These are phyloP conservation scores for Belonocnema kinseyi DNA, from an alignment of 1,140 invertebrate species.

Conservation along the genomic window DNA sequence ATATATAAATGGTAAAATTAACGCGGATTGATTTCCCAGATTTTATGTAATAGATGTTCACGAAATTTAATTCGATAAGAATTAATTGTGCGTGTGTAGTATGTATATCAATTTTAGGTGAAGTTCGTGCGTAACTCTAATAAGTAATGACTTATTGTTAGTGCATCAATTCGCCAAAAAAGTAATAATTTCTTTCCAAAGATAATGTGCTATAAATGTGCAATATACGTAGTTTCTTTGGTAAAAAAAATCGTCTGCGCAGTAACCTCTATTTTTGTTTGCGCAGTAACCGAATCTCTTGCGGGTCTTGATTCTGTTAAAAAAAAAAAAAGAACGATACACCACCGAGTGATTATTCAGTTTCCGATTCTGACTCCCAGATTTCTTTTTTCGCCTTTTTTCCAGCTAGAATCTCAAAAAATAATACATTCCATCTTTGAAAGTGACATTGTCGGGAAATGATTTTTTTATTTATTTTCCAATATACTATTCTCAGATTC, in stretches of 20 bases:
- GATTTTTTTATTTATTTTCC: background rate
- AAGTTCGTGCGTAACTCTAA: background rate
- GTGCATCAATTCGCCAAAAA: background rate
- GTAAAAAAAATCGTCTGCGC: background rate
- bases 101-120: too few relatives aligned
- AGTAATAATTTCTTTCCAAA: constrained; percentile 16
- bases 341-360: background rate
- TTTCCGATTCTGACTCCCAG: background rate
- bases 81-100: background rate
- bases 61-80: background rate
- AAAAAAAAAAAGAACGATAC: too few relatives aligned
- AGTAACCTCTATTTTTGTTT: background rate
- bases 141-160: background rate
- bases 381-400: background rate
- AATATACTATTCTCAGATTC: background rate
- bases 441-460: background rate
- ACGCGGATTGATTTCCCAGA: background rate
- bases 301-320: background rate
- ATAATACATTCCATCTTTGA: background rate
- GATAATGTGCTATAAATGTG: constrained; percentile 2
- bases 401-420: constrained; percentile 9
- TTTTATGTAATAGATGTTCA: constrained; percentile 10
- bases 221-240: constrained; percentile 15
- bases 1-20: background rate
- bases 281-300: background rate